phyloP scores from a whole-genome alignment of 2,888 invertebrate genomes.

The Chelonus formosanus region DNA sequence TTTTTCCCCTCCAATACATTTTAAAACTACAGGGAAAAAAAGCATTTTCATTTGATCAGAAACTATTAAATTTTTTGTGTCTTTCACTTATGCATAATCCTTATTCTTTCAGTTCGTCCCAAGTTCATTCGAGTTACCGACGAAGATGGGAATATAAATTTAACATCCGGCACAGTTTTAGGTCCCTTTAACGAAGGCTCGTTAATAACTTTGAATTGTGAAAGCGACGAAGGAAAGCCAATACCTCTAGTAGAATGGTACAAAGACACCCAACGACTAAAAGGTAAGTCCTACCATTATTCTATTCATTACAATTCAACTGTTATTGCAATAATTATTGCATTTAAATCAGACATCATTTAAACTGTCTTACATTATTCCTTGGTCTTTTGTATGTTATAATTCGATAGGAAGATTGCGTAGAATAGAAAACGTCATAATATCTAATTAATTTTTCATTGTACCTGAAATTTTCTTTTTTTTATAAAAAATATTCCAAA shows the following conservation, averaged over 20 bases:
- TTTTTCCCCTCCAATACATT: slow-evolving; percentile 7
- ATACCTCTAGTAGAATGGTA: slow-evolving; percentile 87
- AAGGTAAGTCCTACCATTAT: slow-evolving; percentile 49
- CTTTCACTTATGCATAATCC: slow-evolving; percentile 14
- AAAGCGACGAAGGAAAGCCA: slow-evolving; percentile 84
- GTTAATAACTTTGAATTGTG: slow-evolving; percentile 75
- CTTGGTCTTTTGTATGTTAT: neutral
- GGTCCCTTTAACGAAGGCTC: slow-evolving; percentile 79
- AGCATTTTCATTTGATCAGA: neutral
- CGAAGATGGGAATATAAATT: slow-evolving; percentile 67
- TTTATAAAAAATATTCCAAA: too few species aligned
- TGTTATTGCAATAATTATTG: neutral
- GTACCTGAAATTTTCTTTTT: too few species aligned
- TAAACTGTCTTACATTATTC: neutral
- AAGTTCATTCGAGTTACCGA: slow-evolving; percentile 77
- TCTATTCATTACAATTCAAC: slow-evolving; percentile 16
- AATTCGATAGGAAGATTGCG: too few species aligned
- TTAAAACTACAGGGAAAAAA: slow-evolving; percentile 8
- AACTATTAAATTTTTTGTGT: slow-evolving; percentile 6
- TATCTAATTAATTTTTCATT: too few species aligned
- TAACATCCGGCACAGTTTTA: slow-evolving; percentile 72
- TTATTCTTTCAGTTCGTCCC: slow-evolving; percentile 79
- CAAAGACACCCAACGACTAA: slow-evolving; percentile 69
- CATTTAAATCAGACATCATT: slow-evolving; percentile 6
- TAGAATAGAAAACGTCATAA: too few species aligned